Evolutionary conservation across 2,113 vertebrate genomes (phyloP), one percentile per base, ranked within the genome.

Genomic region (Paramisgurnus dabryanus): DNA sequence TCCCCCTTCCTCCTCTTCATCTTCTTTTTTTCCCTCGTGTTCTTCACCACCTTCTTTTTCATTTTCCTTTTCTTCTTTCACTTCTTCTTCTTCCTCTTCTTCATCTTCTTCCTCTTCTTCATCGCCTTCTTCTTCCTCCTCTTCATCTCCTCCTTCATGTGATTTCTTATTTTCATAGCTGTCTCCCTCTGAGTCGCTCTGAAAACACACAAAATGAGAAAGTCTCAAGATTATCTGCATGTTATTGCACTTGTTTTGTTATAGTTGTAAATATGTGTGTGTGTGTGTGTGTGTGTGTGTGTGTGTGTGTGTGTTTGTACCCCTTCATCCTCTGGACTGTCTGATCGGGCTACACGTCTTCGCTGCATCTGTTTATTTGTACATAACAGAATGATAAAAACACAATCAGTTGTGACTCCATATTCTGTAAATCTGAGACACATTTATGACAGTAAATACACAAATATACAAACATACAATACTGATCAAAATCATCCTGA

Each of bases 261-360:
- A 10, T 47, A 47, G 4, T 8, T 47, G 45, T 47, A 10, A 8
- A 34, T 73, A 47, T 22, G 34, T 67, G 17, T 15, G 34, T 67
- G 8, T 58, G 13, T 64, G 10, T 49, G 58, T 72, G 34, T 78
- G 58, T 49, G 49, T 67, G 53, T 18, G 43, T 50, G 57, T 70
- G 57, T 72, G 55, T 64, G 47, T 72, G 58, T 43, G 11, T 43
- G 17, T 49, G 40, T 27, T 10, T 55, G 0, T 70, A 77, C 78
- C 71, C 53, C 58, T 0, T 76, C 2, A 8, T 67, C 80, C 27
- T 85, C 84, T 49, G 76, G 71, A 9, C 76, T 85, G 45, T 85
- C 76, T 18, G 83, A 82, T 12, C 77, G 63, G 0, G 18, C 34
- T 11, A 68, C 55, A 43, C 72, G 15, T 8, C 18, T 63, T 5